A percentile compares a stretch with the other conserved stretches of the same genome.
Conservation (phyloP, 2,888 invertebrate species). For the Limnephilus lunatus region DNA sequence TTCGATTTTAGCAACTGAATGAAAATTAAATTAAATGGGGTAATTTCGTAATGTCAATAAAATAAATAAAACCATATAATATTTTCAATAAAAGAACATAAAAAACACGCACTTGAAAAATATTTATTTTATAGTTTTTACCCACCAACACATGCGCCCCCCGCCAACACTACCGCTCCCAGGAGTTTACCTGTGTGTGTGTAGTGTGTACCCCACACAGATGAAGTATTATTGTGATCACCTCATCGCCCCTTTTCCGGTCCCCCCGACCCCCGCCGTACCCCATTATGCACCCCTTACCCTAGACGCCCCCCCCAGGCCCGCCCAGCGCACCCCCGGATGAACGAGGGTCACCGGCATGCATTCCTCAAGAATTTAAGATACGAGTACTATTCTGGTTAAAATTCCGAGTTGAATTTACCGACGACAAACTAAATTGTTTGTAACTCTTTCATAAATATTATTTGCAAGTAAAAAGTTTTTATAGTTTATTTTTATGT, state of each 20-base stretch:
- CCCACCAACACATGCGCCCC: not conserved
- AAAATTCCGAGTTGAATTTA: not conserved
- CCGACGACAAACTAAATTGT: not conserved
- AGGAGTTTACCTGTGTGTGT: not conserved
- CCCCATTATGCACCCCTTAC: not conserved
- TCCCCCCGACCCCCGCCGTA: not conserved
- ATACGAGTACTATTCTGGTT: not conserved
- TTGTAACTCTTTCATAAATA: not conserved
- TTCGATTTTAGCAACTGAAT: not conserved
- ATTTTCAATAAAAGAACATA: not conserved
- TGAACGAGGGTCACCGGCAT: conserved; percentile 4
- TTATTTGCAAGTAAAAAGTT: too few relatives aligned
- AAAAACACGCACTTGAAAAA: not conserved
- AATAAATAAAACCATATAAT: not conserved
- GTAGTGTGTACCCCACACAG: not conserved
- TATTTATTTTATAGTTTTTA: not conserved
- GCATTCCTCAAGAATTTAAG: not conserved
- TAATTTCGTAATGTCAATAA: not conserved
- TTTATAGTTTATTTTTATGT: too few relatives aligned
- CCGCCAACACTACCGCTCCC: not conserved
- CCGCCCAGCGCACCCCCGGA: not conserved
- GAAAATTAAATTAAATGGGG: not conserved
- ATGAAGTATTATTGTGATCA: conserved; percentile 9
- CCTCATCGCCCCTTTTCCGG: conserved; percentile 21
- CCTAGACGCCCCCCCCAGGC: not conserved